These are phyloP conservation scores for Aplodontia rufa DNA, from an alignment of 2,113 vertebrate species.

Conservation along the genomic window DNA sequence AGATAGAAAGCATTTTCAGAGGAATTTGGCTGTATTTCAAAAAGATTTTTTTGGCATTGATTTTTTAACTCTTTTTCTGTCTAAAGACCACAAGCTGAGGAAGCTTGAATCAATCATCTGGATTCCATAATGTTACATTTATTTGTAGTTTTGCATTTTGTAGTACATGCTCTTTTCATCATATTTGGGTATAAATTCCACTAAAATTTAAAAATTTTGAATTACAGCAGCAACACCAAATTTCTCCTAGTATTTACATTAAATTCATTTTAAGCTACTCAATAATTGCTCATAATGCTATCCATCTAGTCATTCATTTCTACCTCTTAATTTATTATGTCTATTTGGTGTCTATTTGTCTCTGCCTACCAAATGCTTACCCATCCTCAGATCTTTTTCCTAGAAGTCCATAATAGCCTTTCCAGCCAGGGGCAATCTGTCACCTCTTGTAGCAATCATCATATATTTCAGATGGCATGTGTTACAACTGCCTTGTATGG, in stretches of 20 bases:
- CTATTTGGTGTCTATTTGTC: neutral
- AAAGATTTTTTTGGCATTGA: neutral
- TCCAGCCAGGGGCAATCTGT: neutral
- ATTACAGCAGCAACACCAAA: neutral
- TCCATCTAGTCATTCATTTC: neutral
- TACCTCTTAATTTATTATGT: neutral
- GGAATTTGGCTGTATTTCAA: slow-evolving; percentile 35
- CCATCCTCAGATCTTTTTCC: neutral
- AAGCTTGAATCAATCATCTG: neutral
- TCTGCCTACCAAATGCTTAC: neutral
- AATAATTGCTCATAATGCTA: neutral
- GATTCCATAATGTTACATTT: neutral
- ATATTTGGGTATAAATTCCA: neutral
- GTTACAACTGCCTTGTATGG: neutral
- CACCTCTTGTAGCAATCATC: neutral
- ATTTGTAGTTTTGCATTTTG: slow-evolving; percentile 44
- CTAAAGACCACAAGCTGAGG: neutral
- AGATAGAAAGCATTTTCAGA: slow-evolving; percentile 27
- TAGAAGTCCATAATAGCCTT: neutral
- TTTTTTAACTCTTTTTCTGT: slow-evolving; percentile 7
- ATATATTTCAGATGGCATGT: neutral
- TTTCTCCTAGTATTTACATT: slow-evolving; percentile 12
- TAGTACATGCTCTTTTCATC: neutral
- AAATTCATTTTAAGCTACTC: neutral
- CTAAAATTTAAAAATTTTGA: slow-evolving; percentile 33